phyloP scores from a whole-genome alignment of 2,888 invertebrate species.

The Ectemnius cavifrons region DNA sequence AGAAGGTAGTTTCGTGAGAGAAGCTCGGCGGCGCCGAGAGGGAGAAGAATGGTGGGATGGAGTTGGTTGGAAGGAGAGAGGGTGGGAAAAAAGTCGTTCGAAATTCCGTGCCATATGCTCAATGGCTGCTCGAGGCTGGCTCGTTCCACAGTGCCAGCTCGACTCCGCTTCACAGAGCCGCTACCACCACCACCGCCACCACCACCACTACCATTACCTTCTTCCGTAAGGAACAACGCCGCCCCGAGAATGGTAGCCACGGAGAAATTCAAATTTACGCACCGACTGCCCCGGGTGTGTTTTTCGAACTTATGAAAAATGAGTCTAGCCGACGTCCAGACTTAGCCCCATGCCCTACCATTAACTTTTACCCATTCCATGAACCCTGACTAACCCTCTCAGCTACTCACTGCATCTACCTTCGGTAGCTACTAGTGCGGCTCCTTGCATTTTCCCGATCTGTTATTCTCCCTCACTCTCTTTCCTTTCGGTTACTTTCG shows the following conservation, averaged over 20 bases:
- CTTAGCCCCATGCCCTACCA: constrained; percentile 38
- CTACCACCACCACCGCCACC: constrained; percentile 5
- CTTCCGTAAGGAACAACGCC: constrained; percentile 31
- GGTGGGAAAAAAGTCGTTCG: constrained; percentile 64
- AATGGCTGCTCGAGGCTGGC: constrained; percentile 49
- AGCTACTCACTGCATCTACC: constrained; percentile 36
- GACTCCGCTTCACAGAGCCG: background rate
- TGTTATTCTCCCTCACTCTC: no score
- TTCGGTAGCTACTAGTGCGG: constrained; percentile 2
- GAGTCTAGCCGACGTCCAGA: constrained; percentile 66
- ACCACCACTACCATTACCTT: constrained; percentile 26
- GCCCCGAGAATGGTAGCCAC: constrained; percentile 55
- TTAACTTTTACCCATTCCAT: constrained; percentile 6
- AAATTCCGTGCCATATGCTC: constrained; percentile 74
- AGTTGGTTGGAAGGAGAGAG: background rate
- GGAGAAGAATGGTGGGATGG: constrained; percentile 20
- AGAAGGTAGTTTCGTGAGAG: constrained; percentile 25
- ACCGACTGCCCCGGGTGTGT: constrained; percentile 64
- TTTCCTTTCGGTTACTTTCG: no score
- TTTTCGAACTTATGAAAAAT: constrained; percentile 75
- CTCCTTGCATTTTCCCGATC: no score
- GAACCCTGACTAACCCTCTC: constrained; percentile 15
- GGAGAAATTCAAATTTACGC: constrained; percentile 75
- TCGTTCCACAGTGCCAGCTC: constrained; percentile 7
- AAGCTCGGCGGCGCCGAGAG: constrained; percentile 10